A percentile compares a stretch with the other conserved stretches of the same genome.
phyloP scores from a whole-genome alignment of 2,888 invertebrate genomes.

The Sabellastarte sp. region DNA sequence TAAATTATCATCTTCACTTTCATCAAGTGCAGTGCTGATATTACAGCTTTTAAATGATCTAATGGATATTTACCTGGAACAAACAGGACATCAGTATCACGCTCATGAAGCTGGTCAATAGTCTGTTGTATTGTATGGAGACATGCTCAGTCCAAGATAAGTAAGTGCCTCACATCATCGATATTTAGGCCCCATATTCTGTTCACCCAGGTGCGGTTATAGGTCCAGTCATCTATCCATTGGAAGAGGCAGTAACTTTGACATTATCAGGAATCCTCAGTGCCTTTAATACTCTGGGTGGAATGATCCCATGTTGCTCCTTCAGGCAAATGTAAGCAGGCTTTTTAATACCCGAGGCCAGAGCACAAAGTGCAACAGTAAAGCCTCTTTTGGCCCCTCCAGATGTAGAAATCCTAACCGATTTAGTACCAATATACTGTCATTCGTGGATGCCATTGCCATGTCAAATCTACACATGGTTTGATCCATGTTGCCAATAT shows the following conservation, averaged over 20 bases:
- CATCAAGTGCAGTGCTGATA: neutral
- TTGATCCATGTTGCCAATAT: neutral
- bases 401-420: neutral
- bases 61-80: neutral
- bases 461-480: constrained; percentile 3
- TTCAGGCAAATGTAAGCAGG: neutral
- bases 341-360: neutral
- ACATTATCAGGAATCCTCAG: neutral
- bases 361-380: neutral
- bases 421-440: neutral
- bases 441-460: neutral
- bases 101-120: too few species aligned
- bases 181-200: neutral
- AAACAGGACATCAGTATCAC: neutral
- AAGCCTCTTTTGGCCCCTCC: constrained; percentile 1
- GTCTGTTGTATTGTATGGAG: too few species aligned
- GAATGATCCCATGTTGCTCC: neutral
- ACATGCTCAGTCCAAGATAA: neutral
- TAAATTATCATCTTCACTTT: neutral
- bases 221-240: neutral
- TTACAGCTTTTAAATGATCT: neutral
- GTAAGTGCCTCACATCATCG: neutral
- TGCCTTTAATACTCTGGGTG: neutral
- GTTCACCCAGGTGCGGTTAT: neutral
- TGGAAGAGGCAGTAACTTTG: neutral